Percentiles rank a stretch among this genome's conserved stretches.
Conservation (phyloP, 2,888 invertebrate species). For the Gisinianus flammeolus region DNA sequence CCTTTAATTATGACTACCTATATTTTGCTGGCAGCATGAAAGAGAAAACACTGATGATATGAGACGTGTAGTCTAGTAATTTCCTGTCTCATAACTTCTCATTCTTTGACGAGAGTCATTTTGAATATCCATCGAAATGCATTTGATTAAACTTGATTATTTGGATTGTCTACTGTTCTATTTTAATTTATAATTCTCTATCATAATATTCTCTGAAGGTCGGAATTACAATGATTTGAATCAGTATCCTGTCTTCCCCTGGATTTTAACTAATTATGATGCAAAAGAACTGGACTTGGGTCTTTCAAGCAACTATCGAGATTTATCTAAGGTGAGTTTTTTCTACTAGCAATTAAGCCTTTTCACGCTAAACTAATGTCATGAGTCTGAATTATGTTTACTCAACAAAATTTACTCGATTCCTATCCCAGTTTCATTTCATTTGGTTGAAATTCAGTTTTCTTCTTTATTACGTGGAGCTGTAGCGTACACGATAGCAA, state of each 20-base stretch:
- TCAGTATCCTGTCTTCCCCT: slow-evolving; percentile 99
- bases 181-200: slow-evolving; percentile 52
- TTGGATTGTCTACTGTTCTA: neutral
- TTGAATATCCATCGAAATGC: slow-evolving; percentile 1
- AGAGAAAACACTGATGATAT: slow-evolving; percentile 27
- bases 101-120: slow-evolving; percentile 16
- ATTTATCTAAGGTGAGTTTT: slow-evolving; percentile 85
- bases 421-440: no score
- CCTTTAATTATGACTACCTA: no score
- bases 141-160: slow-evolving; percentile 20
- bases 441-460: no score
- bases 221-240: slow-evolving; percentile 99
- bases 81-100: slow-evolving; percentile 28
- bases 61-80: neutral
- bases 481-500: no score
- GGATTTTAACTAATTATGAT: slow-evolving; percentile 99
- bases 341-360: no score
- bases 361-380: no score
- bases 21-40: slow-evolving; percentile 23
- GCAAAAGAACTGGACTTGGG: slow-evolving; percentile 94
- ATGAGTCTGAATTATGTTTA: no score
- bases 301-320: slow-evolving; percentile 95
- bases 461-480: no score
- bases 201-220: no score
- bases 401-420: no score